These are phyloP conservation scores for Pyrocoelia pectoralis DNA, from an alignment of 2,888 invertebrate species.

Conservation along the genomic window DNA sequence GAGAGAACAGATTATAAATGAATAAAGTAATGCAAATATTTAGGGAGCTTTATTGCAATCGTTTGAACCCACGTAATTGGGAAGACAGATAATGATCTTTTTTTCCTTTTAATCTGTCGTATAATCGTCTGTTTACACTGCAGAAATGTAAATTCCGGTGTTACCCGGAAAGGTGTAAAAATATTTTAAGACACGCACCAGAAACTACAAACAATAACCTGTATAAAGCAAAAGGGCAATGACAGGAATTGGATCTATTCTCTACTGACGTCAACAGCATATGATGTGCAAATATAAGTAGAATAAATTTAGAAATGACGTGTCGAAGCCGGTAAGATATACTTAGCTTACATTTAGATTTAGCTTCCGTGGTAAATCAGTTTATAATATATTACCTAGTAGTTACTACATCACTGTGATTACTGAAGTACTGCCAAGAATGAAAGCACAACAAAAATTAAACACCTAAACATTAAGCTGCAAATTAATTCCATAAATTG, in stretches of 20 bases:
- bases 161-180: conserved; percentile 7
- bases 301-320: conserved; percentile 40
- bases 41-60: conserved; percentile 1
- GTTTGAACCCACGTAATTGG: neutral
- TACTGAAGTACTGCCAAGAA: neutral
- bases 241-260: conserved; percentile 31
- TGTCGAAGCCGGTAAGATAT: conserved; percentile 31
- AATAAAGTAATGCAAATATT: conserved; percentile 4
- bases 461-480: neutral
- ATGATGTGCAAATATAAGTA: conserved; percentile 38
- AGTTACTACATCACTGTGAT: conserved; percentile 17
- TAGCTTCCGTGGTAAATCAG: conserved; percentile 36
- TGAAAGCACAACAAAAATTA: neutral
- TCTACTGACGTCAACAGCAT: conserved; percentile 35
- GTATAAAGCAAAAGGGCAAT: conserved; percentile 25
- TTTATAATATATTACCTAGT: conserved; percentile 36
- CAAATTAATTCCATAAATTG: neutral
- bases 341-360: conserved; percentile 32
- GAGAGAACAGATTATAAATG: too few species aligned
- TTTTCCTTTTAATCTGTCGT: neutral
- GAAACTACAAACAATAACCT: conserved; percentile 15
- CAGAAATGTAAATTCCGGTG: neutral
- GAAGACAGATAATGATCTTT: neutral
- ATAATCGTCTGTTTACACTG: conserved; percentile 1
- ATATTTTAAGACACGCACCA: conserved; percentile 4